Conservation (phyloP, 2,888 invertebrate species). For the Anorthoa munda region DNA sequence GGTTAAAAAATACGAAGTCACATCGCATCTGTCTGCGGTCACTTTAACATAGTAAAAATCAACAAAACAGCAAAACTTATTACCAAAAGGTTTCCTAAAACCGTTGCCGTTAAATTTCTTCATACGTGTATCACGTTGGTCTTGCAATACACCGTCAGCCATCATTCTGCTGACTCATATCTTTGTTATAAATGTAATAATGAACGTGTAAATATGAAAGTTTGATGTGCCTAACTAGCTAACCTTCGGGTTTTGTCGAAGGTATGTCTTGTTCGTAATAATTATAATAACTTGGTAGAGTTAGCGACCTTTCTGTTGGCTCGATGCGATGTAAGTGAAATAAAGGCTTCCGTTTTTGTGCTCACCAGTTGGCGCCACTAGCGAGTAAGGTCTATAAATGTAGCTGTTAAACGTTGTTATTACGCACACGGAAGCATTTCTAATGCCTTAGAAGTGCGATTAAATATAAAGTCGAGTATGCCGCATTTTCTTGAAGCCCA, state of each 20-base stretch:
- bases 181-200: not conserved
- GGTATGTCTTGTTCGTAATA: not conserved
- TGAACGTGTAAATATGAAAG: slow-evolving; percentile 60
- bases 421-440: too few relatives aligned
- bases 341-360: too few relatives aligned
- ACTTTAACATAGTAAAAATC: not conserved
- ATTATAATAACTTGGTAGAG: not conserved
- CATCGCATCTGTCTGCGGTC: not conserved
- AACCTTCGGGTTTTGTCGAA: slow-evolving; percentile 51
- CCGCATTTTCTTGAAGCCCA: too few relatives aligned
- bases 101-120: slow-evolving; percentile 5
- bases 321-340: too few relatives aligned
- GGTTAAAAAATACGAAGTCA: not conserved
- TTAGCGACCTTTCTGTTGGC: too few relatives aligned
- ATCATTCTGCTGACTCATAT: slow-evolving; percentile 49
- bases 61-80: not conserved
- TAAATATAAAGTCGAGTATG: too few relatives aligned
- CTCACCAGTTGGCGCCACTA: too few relatives aligned
- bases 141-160: slow-evolving; percentile 18
- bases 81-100: slow-evolving; percentile 10
- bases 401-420: too few relatives aligned
- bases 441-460: too few relatives aligned
- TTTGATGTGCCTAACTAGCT: slow-evolving; percentile 32
- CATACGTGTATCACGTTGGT: slow-evolving; percentile 17
- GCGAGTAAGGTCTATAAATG: too few relatives aligned